These are phyloP conservation scores for Notodonta ziczac DNA, from an alignment of 2,888 invertebrate species.

Conservation along the genomic window DNA sequence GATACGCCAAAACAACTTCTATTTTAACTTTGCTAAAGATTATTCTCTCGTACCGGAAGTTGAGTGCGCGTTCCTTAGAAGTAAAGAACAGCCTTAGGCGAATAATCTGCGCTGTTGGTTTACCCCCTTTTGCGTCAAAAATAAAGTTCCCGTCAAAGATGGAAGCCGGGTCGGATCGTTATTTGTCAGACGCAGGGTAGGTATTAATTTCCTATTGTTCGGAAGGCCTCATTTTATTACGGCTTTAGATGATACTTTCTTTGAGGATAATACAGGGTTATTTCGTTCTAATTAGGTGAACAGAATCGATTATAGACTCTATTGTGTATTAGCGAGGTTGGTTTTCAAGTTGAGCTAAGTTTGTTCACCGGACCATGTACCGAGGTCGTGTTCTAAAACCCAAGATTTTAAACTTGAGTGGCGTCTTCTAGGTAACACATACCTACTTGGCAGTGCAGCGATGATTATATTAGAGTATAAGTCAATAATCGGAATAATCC, in stretches of 20 bases:
- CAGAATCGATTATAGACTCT: neutral
- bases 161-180: constrained; percentile 22
- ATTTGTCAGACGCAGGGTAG: constrained; percentile 37
- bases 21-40: constrained; percentile 11
- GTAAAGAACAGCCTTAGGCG: constrained; percentile 40
- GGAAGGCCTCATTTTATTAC: constrained; percentile 14
- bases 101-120: constrained; percentile 53
- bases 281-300: constrained; percentile 25
- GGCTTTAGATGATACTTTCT: constrained; percentile 4
- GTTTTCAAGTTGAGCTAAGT: neutral
- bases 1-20: constrained; percentile 16
- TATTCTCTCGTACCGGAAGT: constrained; percentile 14
- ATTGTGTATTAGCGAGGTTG: neutral
- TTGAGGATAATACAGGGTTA: constrained; percentile 21
- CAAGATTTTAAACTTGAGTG: too few species aligned
- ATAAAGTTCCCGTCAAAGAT: constrained; percentile 36
- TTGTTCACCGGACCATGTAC: too few species aligned
- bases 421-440: too few species aligned
- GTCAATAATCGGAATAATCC: too few species aligned
- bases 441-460: too few species aligned
- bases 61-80: constrained; percentile 15
- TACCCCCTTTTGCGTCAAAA: constrained; percentile 46
- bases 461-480: too few species aligned
- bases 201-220: constrained; percentile 34
- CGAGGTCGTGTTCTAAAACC: too few species aligned